Percentiles rank a stretch among this genome's conserved stretches.
These are phyloP conservation scores for Tanytarsus gracilentus DNA, from an alignment of 2,888 invertebrate species.

Conservation along the genomic window DNA sequence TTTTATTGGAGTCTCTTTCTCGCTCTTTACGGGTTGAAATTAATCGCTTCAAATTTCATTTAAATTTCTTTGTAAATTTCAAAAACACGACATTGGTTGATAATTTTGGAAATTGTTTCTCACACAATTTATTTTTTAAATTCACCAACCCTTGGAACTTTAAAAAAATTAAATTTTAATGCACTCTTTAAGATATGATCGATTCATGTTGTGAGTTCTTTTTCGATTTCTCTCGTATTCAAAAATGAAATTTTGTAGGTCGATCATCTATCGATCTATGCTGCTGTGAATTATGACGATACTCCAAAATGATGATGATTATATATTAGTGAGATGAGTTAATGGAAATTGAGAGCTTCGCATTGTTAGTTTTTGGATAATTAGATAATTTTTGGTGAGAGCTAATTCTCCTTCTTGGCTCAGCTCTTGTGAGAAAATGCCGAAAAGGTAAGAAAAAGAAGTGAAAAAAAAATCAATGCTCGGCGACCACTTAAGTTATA, in stretches of 20 bases:
- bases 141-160: too few species aligned
- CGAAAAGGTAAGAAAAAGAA: neutral
- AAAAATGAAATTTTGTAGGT: too few species aligned
- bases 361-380: constrained; percentile 1
- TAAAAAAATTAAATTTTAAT: too few species aligned
- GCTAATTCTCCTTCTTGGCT: neutral
- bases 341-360: neutral
- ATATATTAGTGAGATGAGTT: too few species aligned
- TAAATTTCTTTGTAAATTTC: constrained; percentile 21
- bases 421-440: too few species aligned
- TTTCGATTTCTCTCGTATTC: too few species aligned
- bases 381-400: neutral
- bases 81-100: neutral
- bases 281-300: too few species aligned
- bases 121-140: too few species aligned
- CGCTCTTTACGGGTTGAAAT: constrained; percentile 15
- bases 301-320: too few species aligned
- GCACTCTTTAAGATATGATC: neutral
- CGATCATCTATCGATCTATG: too few species aligned
- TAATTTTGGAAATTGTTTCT: neutral
- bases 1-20: neutral
- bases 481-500: constrained; percentile 4
- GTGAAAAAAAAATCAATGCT: constrained; percentile 12
- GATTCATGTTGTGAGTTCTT: too few species aligned
- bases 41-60: constrained; percentile 15